phyloP scores from a whole-genome alignment of 2,797 vertebrate genomes.

The Mus caroli region DNA sequence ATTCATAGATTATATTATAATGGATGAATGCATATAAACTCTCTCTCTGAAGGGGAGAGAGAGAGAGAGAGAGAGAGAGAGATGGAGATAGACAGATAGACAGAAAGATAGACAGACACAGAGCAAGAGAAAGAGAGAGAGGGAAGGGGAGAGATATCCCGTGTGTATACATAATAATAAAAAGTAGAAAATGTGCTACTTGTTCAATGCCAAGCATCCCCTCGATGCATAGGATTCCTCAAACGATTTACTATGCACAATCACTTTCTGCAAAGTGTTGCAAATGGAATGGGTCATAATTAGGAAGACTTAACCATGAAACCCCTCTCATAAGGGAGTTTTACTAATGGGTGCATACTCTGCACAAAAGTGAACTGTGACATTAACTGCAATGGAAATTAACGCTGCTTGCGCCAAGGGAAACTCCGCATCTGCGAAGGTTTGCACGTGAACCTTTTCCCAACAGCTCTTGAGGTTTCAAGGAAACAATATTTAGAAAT shows the following conservation, averaged over 20 bases:
- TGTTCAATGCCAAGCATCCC: background rate
- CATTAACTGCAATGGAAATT: background rate
- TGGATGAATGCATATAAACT: background rate
- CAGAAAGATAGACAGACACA: background rate
- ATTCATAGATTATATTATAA: background rate
- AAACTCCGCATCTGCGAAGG: background rate
- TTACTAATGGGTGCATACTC: background rate
- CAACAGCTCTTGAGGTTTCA: background rate
- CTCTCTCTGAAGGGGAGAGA: background rate
- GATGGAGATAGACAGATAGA: background rate
- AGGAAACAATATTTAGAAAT: background rate
- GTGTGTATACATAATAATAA: background rate
- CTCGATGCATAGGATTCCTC: background rate
- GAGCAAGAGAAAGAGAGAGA: background rate
- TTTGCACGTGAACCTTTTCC: background rate
- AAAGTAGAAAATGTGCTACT: background rate
- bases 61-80: background rate
- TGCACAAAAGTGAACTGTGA: background rate
- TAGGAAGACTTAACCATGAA: constrained; percentile 27
- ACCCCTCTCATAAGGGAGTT: background rate
- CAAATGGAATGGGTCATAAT: background rate
- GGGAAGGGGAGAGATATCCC: too few species aligned
- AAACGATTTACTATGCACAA: background rate
- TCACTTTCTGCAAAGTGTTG: background rate
- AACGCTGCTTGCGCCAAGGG: background rate